Evolutionary conservation across 2,888 invertebrate genomes (phyloP), one percentile per base, ranked within the genome.

Genomic region (Campoplex nolae): DNA sequence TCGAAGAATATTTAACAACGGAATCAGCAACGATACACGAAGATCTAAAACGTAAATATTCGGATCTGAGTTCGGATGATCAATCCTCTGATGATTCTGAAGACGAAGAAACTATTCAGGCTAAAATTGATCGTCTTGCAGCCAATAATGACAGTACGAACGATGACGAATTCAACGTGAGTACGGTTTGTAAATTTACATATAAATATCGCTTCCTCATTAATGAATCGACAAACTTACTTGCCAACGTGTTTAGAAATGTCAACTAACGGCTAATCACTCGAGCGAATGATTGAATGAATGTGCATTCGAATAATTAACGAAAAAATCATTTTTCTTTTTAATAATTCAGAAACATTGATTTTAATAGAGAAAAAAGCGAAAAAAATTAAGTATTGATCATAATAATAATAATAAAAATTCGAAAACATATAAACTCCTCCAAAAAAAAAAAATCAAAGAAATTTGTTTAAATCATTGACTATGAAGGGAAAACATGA

Each of bases 91-190:
- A 90, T 16, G 91, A 90, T 11, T 90, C 89, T 7, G 90, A 91
- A 0, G 88, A 89, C 1, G 88, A 89, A 3, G 92, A 93, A 51
- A 85, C 87, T 8, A 45, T 92, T 1, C 16, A 83, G 16, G 32
- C 84, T 0, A 92, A 90, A 77, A 83, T 94, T 9, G 88, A 92
- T 4, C 90, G 90, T 70, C 70, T 92, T 11, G 91, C 85, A 3
- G 54, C 75, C 0, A 11, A 48, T 32, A 88, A 89, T 4, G 81
- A 88, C 9, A 91, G 90, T 70, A 58, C 70, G 18, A 88, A 91
- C n/a, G 93, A 93, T 84, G 83, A 91, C 86, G 84, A 92, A 86
- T 93, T 89, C 56, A 84, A 84, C 56, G 92, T 93, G 58, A 92
- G 91, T 89, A 71, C 42, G 73, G 2, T 8, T 28, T 58, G 11